Conservation (phyloP, 2,888 invertebrate species). For the Coenonympha glycerion region DNA sequence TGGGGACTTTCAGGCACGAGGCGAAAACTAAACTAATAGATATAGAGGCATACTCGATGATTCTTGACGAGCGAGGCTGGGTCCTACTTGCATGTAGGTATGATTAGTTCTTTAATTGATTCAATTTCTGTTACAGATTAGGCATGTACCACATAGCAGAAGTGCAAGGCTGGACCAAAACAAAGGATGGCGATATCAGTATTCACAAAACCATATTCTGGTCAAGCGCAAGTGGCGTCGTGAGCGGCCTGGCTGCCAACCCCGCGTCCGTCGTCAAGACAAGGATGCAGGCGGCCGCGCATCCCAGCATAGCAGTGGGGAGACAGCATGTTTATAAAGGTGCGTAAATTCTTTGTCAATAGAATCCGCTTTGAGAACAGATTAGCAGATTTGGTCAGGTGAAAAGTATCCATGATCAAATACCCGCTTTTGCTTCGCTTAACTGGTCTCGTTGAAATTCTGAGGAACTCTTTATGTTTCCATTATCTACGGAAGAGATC, state of each 20-base stretch:
- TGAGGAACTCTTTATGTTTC: too few species aligned
- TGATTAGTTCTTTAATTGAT: conserved; percentile 76
- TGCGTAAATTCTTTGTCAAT: conserved; percentile 23
- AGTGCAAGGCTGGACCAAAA: conserved; percentile 71
- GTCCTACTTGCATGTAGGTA: too few species aligned
- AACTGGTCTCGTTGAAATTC: too few species aligned
- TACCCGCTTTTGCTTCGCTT: too few species aligned
- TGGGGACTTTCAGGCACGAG: conserved; percentile 79
- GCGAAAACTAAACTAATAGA: conserved; percentile 62
- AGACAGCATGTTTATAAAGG: conserved; percentile 84
- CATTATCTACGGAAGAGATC: too few species aligned
- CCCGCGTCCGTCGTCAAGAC: conserved; percentile 90
- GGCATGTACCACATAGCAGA: conserved; percentile 80
- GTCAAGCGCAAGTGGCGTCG: conserved; percentile 76
- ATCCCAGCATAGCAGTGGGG: conserved; percentile 86
- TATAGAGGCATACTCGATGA: conserved; percentile 85
- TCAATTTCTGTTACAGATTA: conserved; percentile 53
- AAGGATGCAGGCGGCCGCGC: conserved; percentile 82
- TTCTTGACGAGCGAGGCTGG: too few species aligned
- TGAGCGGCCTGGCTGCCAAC: conserved; percentile 82
- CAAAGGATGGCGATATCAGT: conserved; percentile 51
- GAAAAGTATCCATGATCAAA: too few species aligned
- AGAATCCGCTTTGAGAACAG: too few species aligned
- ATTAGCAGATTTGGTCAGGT: too few species aligned
- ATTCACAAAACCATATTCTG: conserved; percentile 56